A percentile compares a stretch with the other conserved stretches of the same genome.
Conservation (phyloP, 2,113 vertebrate genomes). For the Nibea albiflora region DNA sequence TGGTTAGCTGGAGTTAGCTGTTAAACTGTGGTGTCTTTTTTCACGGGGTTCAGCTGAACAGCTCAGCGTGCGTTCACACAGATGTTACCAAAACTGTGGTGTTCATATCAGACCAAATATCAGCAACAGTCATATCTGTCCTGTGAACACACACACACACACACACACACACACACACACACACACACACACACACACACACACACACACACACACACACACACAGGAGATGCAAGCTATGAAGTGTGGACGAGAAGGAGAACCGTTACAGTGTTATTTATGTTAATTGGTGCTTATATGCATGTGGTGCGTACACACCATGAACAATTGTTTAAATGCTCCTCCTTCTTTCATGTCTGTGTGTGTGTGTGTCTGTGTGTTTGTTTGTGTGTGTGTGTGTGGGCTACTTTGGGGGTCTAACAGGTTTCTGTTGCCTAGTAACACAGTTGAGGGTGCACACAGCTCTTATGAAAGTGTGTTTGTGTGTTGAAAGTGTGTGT, state of each 20-base stretch:
- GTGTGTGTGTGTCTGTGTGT: conserved; percentile 19
- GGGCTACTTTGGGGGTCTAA: conserved; percentile 69
- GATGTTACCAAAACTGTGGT: neutral
- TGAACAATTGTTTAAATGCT: conserved; percentile 44
- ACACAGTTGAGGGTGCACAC: conserved; percentile 75
- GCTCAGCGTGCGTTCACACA: neutral
- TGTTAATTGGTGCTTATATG: conserved; percentile 20
- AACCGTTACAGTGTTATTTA: neutral
- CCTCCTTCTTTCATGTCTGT: neutral
- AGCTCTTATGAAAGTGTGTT: conserved; percentile 60
- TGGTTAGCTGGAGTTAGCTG: conserved; percentile 7
- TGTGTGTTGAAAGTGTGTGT: neutral
- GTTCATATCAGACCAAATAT: neutral
- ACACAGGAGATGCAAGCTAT: neutral
- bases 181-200: neutral
- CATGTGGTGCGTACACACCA: neutral
- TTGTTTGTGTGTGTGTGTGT: conserved; percentile 32
- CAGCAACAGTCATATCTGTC: neutral
- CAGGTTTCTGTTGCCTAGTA: conserved; percentile 79
- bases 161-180: neutral
- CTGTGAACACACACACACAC: neutral
- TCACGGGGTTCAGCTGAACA: neutral
- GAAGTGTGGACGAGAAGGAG: neutral
- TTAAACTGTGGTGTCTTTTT: neutral
- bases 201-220: neutral